Base-by-base conservation (phyloP, 2,113 vertebrate genomes). In the Serilophus lunatus region DNA sequence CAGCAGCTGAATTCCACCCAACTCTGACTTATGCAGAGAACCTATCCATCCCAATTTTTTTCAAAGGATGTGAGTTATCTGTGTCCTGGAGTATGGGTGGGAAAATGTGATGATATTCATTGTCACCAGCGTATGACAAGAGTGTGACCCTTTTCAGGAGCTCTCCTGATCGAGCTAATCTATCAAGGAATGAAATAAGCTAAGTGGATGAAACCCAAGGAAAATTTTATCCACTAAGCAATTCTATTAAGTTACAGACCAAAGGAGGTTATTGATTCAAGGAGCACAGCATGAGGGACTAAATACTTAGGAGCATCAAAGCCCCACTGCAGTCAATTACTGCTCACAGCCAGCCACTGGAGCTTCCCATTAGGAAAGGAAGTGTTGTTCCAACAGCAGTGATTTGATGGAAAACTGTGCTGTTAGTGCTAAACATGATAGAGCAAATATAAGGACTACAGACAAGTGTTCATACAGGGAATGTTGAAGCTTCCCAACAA, bases 151-250 rank as follows among this genome's bases (percentile, higher is more conserved):
- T 88, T 92, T 66, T 63, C 78, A 57, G 77, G 5, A n/a, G 12
- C 61, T 64, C 69, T 42, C 44, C 26, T 23, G 54, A 36, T 53
- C 49, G 51, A 92, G 66, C 31, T 76, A 61, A 93, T 47, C 72
- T 33, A 76, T 65, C 91, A 87, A 49, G 49, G 61, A 49, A 28
- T 18, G 40, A 82, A 95, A 85, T 13, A 63, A 84, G 69, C 40
- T 65, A 69, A 91, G 50, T 87, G 61, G 84, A 70, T 95, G 81
- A 89, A 92, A 84, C 77, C 91, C 53, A 75, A 85, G 60, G 81
- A 89, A 47, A 86, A 91, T 70, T 87, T 89, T 61, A 56, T 45
- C 87, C 78, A 69, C 87, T 89, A 63, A 87, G 94, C 86, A 92
- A 57, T 79, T 93, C 91, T 84, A 57, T 92, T 29, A 91, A 49